Evolutionary conservation across 2,888 invertebrate species (phyloP).

Genomic region (Thereva nobilitata): DNA sequence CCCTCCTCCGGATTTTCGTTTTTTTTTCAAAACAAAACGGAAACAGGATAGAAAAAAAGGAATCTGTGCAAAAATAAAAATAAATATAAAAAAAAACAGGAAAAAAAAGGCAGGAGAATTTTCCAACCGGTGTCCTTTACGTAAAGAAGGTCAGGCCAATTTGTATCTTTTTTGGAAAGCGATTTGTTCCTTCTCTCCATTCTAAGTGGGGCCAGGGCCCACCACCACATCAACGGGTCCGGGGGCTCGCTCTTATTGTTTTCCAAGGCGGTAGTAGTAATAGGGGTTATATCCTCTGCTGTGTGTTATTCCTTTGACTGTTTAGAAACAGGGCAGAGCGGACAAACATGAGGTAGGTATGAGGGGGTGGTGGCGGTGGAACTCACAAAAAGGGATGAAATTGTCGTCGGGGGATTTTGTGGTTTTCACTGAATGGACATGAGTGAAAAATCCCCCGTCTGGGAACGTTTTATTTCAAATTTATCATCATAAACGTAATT

Average conservation of each 20-base stretch:
- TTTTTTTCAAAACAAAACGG: not conserved
- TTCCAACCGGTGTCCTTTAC: not conserved
- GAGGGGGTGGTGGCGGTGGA: constrained; percentile 1
- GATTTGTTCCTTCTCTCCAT: constrained; percentile 4
- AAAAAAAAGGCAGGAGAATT: too few relatives aligned
- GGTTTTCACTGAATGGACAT: not conserved
- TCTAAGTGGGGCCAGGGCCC: not conserved
- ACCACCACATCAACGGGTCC: not conserved
- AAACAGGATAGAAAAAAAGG: not conserved
- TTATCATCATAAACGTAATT: constrained; percentile 22
- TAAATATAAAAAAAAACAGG: too few relatives aligned
- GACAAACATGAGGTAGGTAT: not conserved
- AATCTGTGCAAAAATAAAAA: not conserved
- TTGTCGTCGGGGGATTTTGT: too few relatives aligned
- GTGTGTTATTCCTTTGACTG: not conserved
- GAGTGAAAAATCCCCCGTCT: constrained; percentile 7
- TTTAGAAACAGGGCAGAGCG: not conserved
- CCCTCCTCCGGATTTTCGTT: not conserved
- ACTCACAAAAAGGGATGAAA: too few relatives aligned
- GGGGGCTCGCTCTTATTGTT: constrained; percentile 1
- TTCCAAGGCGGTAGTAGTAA: not conserved
- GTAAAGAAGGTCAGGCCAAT: constrained; percentile 15
- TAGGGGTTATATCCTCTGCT: not conserved
- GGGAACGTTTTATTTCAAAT: constrained; percentile 15
- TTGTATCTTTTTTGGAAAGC: constrained; percentile 16